A percentile compares a stretch with the other conserved stretches of the same genome.
Conservation (phyloP, 2,797 vertebrate genomes). For the Rhynchotus rufescens region DNA sequence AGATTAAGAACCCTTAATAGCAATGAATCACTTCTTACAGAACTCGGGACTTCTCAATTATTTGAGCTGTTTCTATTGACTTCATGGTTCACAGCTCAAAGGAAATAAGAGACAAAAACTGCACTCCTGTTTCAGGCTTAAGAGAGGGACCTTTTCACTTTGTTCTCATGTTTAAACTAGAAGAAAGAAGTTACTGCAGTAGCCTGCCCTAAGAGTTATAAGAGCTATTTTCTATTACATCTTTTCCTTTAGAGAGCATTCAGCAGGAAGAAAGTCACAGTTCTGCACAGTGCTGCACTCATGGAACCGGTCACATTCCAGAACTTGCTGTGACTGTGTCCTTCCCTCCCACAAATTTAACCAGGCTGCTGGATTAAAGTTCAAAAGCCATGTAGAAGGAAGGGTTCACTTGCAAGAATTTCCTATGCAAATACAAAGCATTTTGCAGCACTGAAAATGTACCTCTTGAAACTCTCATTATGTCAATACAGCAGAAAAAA, state of each 20-base stretch:
- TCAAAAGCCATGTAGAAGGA: not conserved
- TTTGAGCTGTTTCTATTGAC: not conserved
- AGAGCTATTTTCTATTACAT: not conserved
- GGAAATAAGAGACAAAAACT: not conserved
- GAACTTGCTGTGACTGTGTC: not conserved
- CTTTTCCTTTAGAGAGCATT: not conserved
- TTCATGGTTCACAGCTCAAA: not conserved
- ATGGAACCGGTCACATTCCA: not conserved
- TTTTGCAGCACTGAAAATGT: not conserved
- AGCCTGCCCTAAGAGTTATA: not conserved
- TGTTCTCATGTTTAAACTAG: not conserved
- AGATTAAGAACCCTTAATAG: not conserved
- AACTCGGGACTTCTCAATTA: not conserved
- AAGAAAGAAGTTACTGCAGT: not conserved
- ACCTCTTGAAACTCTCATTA: not conserved
- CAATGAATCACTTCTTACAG: not conserved
- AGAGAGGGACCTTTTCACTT: not conserved
- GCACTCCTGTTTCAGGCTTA: not conserved
- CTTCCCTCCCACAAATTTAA: rapidly evolving
- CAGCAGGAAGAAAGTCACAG: not conserved
- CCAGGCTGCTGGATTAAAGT: not conserved
- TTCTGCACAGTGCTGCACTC: not conserved
- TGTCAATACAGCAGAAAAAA: not conserved
- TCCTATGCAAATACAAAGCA: not conserved
- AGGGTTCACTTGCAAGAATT: not conserved